These are phyloP conservation scores for Phaethon lepturus DNA, from an alignment of 2,113 vertebrate genomes.

Conservation along the genomic window DNA sequence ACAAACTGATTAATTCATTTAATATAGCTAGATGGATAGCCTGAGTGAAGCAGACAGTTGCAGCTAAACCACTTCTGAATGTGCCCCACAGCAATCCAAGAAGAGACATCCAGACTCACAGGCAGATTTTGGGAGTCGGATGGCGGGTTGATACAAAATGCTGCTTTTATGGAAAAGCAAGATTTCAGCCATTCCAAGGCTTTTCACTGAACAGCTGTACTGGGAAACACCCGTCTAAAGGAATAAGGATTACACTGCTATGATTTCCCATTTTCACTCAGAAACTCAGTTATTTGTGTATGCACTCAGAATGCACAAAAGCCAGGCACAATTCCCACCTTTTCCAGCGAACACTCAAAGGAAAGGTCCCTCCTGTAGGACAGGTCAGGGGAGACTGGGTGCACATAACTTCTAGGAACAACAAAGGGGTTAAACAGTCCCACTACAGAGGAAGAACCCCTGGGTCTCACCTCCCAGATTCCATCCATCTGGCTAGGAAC, in stretches of 20 bases:
- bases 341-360: background rate
- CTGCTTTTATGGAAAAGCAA: background rate
- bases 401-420: background rate
- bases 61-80: background rate
- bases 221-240: background rate
- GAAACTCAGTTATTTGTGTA: background rate
- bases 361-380: background rate
- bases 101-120: background rate
- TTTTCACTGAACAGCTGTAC: background rate
- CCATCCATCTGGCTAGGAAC: background rate
- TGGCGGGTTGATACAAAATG: background rate
- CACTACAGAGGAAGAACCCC: background rate
- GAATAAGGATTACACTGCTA: background rate
- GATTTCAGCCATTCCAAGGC: background rate
- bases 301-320: background rate
- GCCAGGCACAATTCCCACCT: background rate
- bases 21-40: rapidly evolving
- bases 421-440: background rate
- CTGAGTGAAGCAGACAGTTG: rapidly evolving
- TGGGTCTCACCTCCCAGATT: background rate
- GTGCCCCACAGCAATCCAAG: background rate
- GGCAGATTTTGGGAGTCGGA: background rate
- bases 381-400: background rate
- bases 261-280: background rate
- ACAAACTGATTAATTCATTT: background rate